Evolutionary conservation across 2,888 invertebrate genomes (phyloP).

Genomic region (Apomyelois bistriatella): DNA sequence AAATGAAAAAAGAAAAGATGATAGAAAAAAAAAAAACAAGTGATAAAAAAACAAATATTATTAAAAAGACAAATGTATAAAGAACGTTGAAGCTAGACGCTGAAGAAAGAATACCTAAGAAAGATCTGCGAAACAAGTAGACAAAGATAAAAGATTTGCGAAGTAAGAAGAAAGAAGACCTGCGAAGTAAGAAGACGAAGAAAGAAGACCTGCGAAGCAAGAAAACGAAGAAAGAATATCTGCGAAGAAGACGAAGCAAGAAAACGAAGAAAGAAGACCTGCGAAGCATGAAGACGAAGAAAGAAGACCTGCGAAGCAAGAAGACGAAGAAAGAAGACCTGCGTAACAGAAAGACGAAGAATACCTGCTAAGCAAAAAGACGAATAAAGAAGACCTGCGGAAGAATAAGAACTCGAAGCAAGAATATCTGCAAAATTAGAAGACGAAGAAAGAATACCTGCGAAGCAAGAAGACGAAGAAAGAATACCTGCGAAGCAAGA

Average conservation of each 20-base stretch:
- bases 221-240: too few species aligned
- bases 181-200: too few species aligned
- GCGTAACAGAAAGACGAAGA: slow-evolving; percentile 12
- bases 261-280: slow-evolving; percentile 14
- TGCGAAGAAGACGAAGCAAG: neutral
- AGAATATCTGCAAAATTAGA: slow-evolving; percentile 10
- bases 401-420: neutral
- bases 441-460: neutral
- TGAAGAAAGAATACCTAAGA: too few species aligned
- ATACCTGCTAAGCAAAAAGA: slow-evolving; percentile 14
- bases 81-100: too few species aligned
- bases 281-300: slow-evolving; percentile 13
- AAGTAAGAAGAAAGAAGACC: too few species aligned
- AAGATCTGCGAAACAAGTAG: too few species aligned
- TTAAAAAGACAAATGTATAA: too few species aligned
- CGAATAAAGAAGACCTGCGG: slow-evolving; percentile 6
- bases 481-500: slow-evolving; percentile 8
- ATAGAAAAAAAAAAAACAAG: too few species aligned
- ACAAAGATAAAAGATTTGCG: too few species aligned
- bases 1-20: too few species aligned
- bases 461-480: slow-evolving; percentile 16
- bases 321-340: slow-evolving; percentile 19
- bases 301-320: neutral
- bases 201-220: too few species aligned
- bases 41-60: too few species aligned